phyloP scores from a whole-genome alignment of 2,113 vertebrate genomes.

The Cacatua alba region DNA sequence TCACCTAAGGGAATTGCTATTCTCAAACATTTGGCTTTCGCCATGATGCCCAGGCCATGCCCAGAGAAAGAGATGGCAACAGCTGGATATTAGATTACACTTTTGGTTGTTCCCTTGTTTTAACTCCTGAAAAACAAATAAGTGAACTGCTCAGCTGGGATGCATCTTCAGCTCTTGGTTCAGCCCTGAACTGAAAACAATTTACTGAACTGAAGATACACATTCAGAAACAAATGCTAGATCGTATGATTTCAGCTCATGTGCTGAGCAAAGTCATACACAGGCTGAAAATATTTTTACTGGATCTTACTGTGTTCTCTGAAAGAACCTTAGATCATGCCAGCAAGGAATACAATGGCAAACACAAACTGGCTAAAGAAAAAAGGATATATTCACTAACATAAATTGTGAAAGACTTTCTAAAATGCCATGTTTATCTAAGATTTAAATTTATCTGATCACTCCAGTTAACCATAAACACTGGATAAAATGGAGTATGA shows the following conservation, averaged over 20 bases:
- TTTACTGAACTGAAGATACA: neutral
- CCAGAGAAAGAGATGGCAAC: neutral
- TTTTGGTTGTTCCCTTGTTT: neutral
- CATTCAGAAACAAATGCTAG: neutral
- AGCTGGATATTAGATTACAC: neutral
- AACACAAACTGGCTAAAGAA: neutral
- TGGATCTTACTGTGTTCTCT: neutral
- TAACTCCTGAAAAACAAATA: neutral
- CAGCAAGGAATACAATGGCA: neutral
- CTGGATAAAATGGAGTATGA: neutral
- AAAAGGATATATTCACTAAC: neutral
- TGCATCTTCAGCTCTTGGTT: neutral
- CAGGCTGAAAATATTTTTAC: neutral
- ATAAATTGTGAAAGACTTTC: neutral
- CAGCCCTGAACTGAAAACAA: neutral
- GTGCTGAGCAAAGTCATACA: neutral
- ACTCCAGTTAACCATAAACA: neutral
- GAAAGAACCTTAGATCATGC: neutral
- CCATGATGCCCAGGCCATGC: accelerated
- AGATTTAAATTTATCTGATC: neutral
- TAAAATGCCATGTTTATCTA: neutral
- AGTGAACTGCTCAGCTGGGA: neutral
- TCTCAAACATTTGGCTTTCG: neutral
- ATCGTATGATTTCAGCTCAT: neutral
- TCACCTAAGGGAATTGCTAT: accelerated